phyloP scores from a whole-genome alignment of 35 echinoderm and acorn worm genomes.

The Strongylocentrotus purpuratus region DNA sequence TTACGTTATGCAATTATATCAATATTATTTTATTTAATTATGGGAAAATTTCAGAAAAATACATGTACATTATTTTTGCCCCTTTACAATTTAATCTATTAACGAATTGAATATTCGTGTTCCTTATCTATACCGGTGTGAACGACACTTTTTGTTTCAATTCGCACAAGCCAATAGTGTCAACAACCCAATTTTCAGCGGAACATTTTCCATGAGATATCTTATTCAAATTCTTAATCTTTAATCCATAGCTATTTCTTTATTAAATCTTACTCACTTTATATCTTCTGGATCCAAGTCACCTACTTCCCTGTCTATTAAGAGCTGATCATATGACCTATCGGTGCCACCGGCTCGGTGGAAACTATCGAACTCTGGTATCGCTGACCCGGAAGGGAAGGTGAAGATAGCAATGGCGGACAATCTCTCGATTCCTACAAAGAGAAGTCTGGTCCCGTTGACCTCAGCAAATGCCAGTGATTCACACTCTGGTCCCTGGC shows the following conservation, averaged over 20 bases:
- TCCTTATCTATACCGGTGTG: too few relatives aligned
- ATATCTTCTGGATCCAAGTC: slow-evolving; percentile 87
- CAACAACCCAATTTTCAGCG: too few relatives aligned
- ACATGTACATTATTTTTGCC: too few relatives aligned
- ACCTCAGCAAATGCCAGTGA: slow-evolving; percentile 65
- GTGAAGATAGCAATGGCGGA: slow-evolving; percentile 76
- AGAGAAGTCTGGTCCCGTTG: slow-evolving; percentile 64
- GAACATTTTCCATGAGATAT: neutral
- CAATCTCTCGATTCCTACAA: slow-evolving; percentile 73
- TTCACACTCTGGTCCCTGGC: slow-evolving; percentile 82
- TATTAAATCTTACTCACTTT: slow-evolving; percentile 56
- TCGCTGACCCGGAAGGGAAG: slow-evolving; percentile 41
- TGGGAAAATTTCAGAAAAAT: too few relatives aligned
- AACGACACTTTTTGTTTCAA: too few relatives aligned
- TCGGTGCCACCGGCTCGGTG: slow-evolving; percentile 67
- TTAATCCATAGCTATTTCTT: neutral
- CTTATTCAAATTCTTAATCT: neutral
- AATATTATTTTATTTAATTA: too few relatives aligned
- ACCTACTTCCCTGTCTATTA: slow-evolving; percentile 58
- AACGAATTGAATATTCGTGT: too few relatives aligned
- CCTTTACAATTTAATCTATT: too few relatives aligned
- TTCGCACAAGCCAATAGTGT: too few relatives aligned
- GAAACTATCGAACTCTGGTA: slow-evolving; percentile 68
- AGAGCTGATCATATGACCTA: slow-evolving; percentile 67
- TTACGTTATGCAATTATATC: too few relatives aligned